Evolutionary conservation across 2,888 invertebrate genomes (phyloP), one percentile per base, ranked within the genome.

Genomic region (Caenorhabditis sp.): DNA sequence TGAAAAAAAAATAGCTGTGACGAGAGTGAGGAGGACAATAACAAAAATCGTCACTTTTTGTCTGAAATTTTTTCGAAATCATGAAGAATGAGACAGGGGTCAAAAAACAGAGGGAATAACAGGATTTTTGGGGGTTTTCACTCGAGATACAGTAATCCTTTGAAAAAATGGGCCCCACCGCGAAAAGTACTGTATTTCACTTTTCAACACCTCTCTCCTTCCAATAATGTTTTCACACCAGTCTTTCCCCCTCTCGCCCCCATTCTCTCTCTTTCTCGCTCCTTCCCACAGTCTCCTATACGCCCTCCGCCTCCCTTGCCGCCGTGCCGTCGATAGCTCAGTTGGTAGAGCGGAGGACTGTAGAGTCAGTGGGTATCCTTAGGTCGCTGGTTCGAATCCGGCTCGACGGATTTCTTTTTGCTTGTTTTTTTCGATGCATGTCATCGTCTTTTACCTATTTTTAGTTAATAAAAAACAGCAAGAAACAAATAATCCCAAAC

Each of bases 321-420:
- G 19, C 31, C 49, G 66, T 66, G 49, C 66, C 66, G 66, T 66
- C 66, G 66, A 66, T 66, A 68, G 68, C 82, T 84, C 86, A 86
- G 84, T 86, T 86, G 84, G 85, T 86, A 85, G 85, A 86, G 82
- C 86, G 82, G 86, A 83, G 81, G 82, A 86, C 84, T 86, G 84
- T 85, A 85, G 79, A 54, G 80, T 63, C 47, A 44, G 79, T 76
- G 73, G 85, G 16, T 85, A 87, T 87, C 86, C 85, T 86, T 87
- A 87, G 86, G 86, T 85, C 87, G 81, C 86, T 87, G 86, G 86
- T 87, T 87, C 87, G 86, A 86, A 85, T 87, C 86, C 87, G 85
- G 86, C 85, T 86, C 84, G 82, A 84, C 84, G 86, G 86, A 86
- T 54, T 74, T 64, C 24, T 80, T 80, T 80, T 79, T 19, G n/a